phyloP scores from a whole-genome alignment of 2,888 invertebrate genomes.

The Napeogenes inachia region DNA sequence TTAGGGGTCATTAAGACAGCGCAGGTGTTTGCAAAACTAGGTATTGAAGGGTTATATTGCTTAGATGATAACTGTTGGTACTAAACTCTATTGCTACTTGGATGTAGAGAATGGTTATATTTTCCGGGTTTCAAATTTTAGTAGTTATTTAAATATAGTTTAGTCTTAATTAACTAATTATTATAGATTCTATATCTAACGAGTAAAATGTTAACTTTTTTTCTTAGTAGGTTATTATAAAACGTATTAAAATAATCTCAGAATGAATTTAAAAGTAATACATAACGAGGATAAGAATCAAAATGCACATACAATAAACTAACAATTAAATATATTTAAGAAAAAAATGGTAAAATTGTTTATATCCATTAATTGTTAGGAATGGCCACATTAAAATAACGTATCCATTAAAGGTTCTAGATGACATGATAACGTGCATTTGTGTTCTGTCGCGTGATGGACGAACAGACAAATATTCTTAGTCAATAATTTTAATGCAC shows the following conservation, averaged over 20 bases:
- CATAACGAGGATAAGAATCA: no score
- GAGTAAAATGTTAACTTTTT: no score
- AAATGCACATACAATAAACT: no score
- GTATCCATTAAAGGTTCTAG: conserved; percentile 22
- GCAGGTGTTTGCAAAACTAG: conserved; percentile 24
- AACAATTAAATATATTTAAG: no score
- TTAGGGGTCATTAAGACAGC: conserved; percentile 32
- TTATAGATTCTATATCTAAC: no score
- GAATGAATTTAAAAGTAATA: no score
- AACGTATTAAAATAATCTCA: no score
- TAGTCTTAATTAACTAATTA: no score
- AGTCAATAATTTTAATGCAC: not conserved
- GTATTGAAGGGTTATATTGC: conserved; percentile 10
- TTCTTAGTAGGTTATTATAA: no score
- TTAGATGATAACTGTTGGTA: not conserved
- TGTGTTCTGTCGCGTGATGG: conserved; percentile 20
- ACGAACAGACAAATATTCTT: not conserved
- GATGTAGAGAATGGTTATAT: no score
- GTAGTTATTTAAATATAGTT: no score
- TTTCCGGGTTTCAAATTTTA: no score
- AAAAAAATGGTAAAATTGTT: not conserved
- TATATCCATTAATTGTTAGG: not conserved
- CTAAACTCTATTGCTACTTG: not conserved
- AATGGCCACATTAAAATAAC: conserved; percentile 15
- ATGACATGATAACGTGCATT: conserved; percentile 21